Evolutionary conservation across 1,140 invertebrate genomes (phyloP), one percentile per base, ranked within the genome.

Genomic region (Mesaphorura yosii): DNA sequence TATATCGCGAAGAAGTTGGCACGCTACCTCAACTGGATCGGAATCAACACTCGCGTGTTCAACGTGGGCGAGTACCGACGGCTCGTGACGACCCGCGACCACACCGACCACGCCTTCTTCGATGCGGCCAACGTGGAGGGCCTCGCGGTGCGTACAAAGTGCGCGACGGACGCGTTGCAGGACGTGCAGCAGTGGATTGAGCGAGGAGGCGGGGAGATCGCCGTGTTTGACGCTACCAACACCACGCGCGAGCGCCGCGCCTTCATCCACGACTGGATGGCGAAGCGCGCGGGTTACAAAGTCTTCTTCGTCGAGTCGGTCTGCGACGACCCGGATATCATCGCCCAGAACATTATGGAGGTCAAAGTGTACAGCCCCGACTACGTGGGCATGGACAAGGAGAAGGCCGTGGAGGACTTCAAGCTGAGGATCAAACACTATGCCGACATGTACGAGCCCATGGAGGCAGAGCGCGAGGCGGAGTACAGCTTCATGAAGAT

Each of bases 291-390:
- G 78, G 86, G 85, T 5, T 97, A 91, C 69, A 93, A 96, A 62
- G 72, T 98, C 3, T 98, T 59, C 73, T 98, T 98, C 68, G 90
- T 99, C 0, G 96, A 99, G 69, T 95, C 90, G 15, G 82, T 98
- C 4, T 99, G 96, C 68, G 87, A 97, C 69, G 93, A 98, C 74
- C 89, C 89, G 0, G 74, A 78, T 57, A 96, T 98, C 53, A 89
- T 98, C 56, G 89, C 95, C 70, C 88, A 92, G 59, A 99, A 98
- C 70, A 96, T 99, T 58, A 85, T 86, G 79, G 88, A 98, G 78
- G 95, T 98, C 3, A 98, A 99, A 76, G 84, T 99, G 1, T 94
- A 89, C 69, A 97, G 92, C 68, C 96, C 96, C 0, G 96, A 99
- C 73, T 98, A 98, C 67, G 78, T 78, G 10, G 88, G 88, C 60